Evolutionary conservation across 1,140 invertebrate species (phyloP), one percentile per base, ranked within the genome.

Genomic region (Trichogramma pretiosum): DNA sequence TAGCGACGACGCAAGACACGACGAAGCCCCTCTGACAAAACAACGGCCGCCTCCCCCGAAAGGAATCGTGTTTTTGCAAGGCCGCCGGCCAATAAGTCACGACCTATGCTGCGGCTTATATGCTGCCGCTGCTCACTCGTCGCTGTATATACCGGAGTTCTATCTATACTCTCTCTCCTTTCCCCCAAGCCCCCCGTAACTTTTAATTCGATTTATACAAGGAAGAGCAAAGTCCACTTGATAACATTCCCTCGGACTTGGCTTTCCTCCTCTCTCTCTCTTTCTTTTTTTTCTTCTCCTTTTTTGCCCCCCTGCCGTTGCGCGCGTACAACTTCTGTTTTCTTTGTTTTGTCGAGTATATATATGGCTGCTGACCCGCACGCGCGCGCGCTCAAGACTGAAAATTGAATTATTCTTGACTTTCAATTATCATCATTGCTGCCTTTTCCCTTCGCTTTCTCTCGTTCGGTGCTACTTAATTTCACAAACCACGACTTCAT

Each of bases 11-110:
- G n/a, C n/a, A n/a, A n/a, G n/a, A n/a, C n/a, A n/a, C 56, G 54
- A 61, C 46, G 57, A 61, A 61, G 58, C 55, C 57, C 30, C 42
- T 48, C n/a, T 57, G 50, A 58, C 58, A 57, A 53, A 61, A 58
- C 59, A 46, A 50, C 45, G 47, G 40, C 39, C 46, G 19, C 17
- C 13, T 14, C 21, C 23, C 13, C 18, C n/a, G 38, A 48, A 32
- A 14, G 46, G 52, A 49, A 50, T 55, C 47, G 51, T 61, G 55
- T 61, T 61, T 61, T 61, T 58, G 58, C 48, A 56, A 53, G 19
- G 22, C 33, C 23, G 32, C 38, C 46, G 52, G 55, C 56, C 55
- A 58, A 58, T 56, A 56, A 58, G 55, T 56, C 52, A 46, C 48
- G 41, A 48, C 37, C 39, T 30, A 30, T 30, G 19, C 14, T 43